Percentiles rank a stretch among this genome's conserved stretches.
phyloP scores from a whole-genome alignment of 2,113 vertebrate species.

The Zapornia atra region DNA sequence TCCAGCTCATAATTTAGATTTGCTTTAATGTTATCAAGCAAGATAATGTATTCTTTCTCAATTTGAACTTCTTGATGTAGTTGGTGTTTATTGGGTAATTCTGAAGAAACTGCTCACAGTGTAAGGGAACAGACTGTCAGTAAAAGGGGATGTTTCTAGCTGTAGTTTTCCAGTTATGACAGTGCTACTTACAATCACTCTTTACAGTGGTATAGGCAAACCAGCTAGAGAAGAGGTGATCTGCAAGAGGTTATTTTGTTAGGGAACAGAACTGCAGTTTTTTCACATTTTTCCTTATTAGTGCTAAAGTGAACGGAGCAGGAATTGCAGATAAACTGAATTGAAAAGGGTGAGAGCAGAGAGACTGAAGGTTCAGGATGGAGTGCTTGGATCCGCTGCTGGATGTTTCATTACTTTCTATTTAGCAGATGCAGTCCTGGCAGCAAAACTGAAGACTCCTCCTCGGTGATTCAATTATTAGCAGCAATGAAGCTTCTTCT shows the following conservation, averaged over 20 bases:
- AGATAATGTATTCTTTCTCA: neutral
- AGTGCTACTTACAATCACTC: neutral
- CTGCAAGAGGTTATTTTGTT: neutral
- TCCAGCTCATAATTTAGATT: neutral
- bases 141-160: neutral
- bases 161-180: neutral
- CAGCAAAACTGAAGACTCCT: neutral
- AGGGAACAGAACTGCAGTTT: neutral
- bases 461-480: neutral
- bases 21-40: slow-evolving; percentile 5
- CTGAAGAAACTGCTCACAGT: neutral
- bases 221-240: neutral
- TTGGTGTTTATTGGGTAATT: neutral
- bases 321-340: neutral
- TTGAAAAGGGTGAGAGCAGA: neutral
- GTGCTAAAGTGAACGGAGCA: neutral
- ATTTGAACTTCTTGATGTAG: neutral
- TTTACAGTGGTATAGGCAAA: neutral
- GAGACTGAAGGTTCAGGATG: neutral
- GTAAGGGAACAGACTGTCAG: neutral
- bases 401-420: neutral
- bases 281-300: neutral
- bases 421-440: neutral
- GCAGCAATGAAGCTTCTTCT: neutral
- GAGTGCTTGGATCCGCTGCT: neutral